Conservation (phyloP, 2,888 invertebrate species). For the Charanyca ferruginea region DNA sequence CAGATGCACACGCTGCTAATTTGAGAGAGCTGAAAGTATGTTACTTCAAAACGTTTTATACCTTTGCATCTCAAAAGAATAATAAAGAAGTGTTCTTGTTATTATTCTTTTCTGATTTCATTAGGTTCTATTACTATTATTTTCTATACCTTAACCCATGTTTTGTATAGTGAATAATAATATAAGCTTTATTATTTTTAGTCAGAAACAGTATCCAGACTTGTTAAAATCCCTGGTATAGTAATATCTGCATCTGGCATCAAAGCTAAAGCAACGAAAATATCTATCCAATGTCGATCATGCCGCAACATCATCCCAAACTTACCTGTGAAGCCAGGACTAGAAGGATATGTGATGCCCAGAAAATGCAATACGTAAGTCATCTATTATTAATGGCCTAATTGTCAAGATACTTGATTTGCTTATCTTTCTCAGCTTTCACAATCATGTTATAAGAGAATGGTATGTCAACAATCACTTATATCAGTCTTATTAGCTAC, state of each 20-base stretch:
- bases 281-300: conserved; percentile 98
- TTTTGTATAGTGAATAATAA: not conserved
- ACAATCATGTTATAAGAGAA: too few species aligned
- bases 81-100: not conserved
- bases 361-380: conserved; percentile 98
- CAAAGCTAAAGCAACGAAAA: conserved; percentile 98
- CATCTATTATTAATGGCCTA: not conserved
- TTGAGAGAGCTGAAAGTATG: conserved; percentile 96
- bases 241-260: conserved; percentile 98
- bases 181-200: conserved; percentile 73
- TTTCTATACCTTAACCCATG: not conserved
- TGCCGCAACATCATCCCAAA: conserved; percentile 97
- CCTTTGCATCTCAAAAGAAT: not conserved
- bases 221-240: conserved; percentile 99
- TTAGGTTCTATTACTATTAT: not conserved
- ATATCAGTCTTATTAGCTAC: too few species aligned
- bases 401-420: too few species aligned
- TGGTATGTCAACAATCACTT: too few species aligned
- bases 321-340: conserved; percentile 97
- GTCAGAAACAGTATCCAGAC: conserved; percentile 97
- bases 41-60: conserved; percentile 4
- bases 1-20: conserved; percentile 95
- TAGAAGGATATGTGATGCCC: conserved; percentile 99
- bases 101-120: too few species aligned
- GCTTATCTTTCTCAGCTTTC: too few species aligned